These are phyloP conservation scores for Brachypterus glaber DNA, from an alignment of 2,888 invertebrate species.

Conservation along the genomic window DNA sequence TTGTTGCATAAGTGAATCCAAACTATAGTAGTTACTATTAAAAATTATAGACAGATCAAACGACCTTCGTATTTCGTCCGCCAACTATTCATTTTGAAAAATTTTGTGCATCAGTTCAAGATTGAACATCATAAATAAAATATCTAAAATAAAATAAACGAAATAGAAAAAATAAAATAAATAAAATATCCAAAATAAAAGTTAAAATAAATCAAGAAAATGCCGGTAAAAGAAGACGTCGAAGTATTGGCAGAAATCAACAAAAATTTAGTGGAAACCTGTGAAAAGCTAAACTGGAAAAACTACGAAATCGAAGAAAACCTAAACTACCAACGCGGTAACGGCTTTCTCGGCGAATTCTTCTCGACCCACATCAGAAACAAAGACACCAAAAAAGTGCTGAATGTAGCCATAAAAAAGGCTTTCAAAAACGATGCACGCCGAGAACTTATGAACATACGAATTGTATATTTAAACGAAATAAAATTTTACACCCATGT, in stretches of 20 bases:
- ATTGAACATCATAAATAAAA: too few species aligned
- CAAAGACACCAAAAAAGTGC: neutral
- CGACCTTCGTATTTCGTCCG: too few species aligned
- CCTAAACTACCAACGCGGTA: too few species aligned
- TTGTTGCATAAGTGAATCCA: too few species aligned
- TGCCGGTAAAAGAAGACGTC: neutral
- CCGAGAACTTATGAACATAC: neutral
- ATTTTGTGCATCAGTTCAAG: too few species aligned
- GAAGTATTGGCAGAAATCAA: constrained; percentile 1
- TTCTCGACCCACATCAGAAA: neutral
- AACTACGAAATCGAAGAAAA: neutral
- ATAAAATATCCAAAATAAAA: too few species aligned
- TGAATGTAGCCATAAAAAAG: neutral
- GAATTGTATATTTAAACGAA: neutral
- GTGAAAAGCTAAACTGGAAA: neutral
- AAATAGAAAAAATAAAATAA: too few species aligned
- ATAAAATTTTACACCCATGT: neutral
- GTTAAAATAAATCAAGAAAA: too few species aligned
- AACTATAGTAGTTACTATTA: too few species aligned
- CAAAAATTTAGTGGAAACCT: neutral
- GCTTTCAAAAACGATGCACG: neutral
- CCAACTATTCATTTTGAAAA: too few species aligned
- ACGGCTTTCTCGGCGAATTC: neutral
- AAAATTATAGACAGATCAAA: too few species aligned
- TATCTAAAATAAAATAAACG: too few species aligned